Evolutionary conservation across 37 sponge, comb jelly and placozoan species (phyloP).

Genomic region (Spongilla lacustris): DNA sequence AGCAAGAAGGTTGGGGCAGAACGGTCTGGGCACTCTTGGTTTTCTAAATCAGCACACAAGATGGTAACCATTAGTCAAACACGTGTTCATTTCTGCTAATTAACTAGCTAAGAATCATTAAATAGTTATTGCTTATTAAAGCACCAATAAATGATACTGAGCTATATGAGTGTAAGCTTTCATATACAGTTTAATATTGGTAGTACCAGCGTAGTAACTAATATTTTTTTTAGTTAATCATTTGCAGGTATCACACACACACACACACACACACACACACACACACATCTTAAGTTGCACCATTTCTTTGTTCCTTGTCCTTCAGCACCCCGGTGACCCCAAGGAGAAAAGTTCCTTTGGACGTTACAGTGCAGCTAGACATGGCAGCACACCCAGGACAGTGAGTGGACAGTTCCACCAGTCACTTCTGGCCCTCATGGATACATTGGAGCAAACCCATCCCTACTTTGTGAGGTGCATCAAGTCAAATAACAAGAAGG

Average conservation of each 20-base stretch:
- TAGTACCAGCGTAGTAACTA: too few relatives aligned
- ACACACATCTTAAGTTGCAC: not conserved
- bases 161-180: too few relatives aligned
- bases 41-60: too few relatives aligned
- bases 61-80: too few relatives aligned
- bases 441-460: constrained; percentile 76
- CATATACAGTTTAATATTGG: too few relatives aligned
- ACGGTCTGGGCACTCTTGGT: not conserved
- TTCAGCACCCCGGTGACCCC: not conserved
- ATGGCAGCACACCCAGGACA: constrained; percentile 66
- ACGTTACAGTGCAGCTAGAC: constrained; percentile 12
- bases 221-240: too few relatives aligned
- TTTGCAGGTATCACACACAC: too few relatives aligned
- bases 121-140: too few relatives aligned
- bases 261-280: not conserved
- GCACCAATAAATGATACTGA: too few relatives aligned
- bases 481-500: constrained; percentile 87
- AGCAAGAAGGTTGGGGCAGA: not conserved
- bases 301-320: too few relatives aligned
- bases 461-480: constrained; percentile 96
- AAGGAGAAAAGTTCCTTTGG: not conserved
- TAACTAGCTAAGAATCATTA: too few relatives aligned
- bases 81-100: too few relatives aligned
- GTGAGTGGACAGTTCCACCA: constrained; percentile 86
- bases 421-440: constrained; percentile 87